Evolutionary conservation across 1,140 invertebrate species (phyloP), one percentile per base, ranked within the genome.

Genomic region (Dolichoris vasculosae): DNA sequence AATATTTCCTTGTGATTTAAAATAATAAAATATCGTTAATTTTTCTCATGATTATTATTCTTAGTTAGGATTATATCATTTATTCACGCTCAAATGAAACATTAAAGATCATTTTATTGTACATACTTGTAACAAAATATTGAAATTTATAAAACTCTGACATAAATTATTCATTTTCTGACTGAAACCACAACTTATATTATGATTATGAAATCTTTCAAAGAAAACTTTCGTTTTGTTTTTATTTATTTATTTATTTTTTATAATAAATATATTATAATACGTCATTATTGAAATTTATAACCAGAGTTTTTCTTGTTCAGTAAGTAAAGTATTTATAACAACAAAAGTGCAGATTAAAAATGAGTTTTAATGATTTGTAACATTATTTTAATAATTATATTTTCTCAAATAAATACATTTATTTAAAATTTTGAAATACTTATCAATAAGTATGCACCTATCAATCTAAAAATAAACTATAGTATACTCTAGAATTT

Each of bases 51-150:
- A 2, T 80, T 17, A n/a, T 85, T 73, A 38, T 38, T 59, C 51
- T 84, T 77, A 17, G 30, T 64, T 30, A 43, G 20, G 46, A 76
- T 75, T 46, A 75, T 63, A 46, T 69, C 38, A 40, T 86, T 69
- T 76, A 80, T 67, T 69, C 71, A 77, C 32, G 59, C 71, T 43
- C 40, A 77, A 51, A 82, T 81, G 43, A 81, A 79, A 85, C 55
- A 82, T 26, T 40, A 76, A 77, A 86, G n/a, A 76, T 86, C 30
- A 1, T 81, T 85, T 81, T 81, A 75, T 75, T 82, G 79, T 79
- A 83, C 75, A 83, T 71, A 79, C 7, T 82, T 86, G 73, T 78
- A 83, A 83, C 35, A 78, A 82, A 86, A 82, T 83, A 77, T 48
- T 86, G 64, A 79, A 67, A 78, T 82, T 76, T 78, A 85, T 59